Percentiles rank a stretch among this genome's conserved stretches.
phyloP scores from a whole-genome alignment of 2,888 invertebrate species.

The Lapara coniferarum region DNA sequence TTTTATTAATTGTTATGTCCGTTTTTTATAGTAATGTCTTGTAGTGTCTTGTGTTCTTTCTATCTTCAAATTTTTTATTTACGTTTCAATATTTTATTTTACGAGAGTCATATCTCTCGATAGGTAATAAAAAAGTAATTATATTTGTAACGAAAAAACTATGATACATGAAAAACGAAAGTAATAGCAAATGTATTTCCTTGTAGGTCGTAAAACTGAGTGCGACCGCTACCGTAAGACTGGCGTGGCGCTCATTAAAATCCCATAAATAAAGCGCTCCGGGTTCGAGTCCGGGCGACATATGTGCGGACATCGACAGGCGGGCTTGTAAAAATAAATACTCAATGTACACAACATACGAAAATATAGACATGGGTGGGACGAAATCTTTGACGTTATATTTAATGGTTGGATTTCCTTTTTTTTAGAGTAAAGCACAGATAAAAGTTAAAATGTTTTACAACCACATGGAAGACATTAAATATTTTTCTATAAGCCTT shows the following conservation, averaged over 20 bases:
- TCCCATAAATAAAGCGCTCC: slow-evolving; percentile 71
- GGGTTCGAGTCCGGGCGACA: slow-evolving; percentile 60
- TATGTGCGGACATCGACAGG: slow-evolving; percentile 66
- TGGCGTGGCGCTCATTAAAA: slow-evolving; percentile 66
- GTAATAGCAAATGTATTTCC: slow-evolving; percentile 18
- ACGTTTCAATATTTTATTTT: not conserved
- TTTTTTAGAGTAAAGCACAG: no score
- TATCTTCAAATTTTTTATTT: not conserved
- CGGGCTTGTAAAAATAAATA: slow-evolving; percentile 61
- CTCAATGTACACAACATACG: slow-evolving; percentile 31
- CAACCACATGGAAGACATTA: no score
- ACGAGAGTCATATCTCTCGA: no score
- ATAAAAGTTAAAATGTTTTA: no score
- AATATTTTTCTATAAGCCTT: no score
- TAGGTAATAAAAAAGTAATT: not conserved
- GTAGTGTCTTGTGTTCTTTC: not conserved
- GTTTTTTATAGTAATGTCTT: not conserved
- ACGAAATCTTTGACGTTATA: not conserved
- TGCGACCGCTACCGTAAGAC: slow-evolving; percentile 24
- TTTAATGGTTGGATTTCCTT: no score
- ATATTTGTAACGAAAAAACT: not conserved
- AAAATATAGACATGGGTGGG: slow-evolving; percentile 29
- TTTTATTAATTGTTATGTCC: not conserved
- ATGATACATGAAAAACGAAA: not conserved
- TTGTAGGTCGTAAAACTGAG: slow-evolving; percentile 19